Conservation (phyloP, 2,113 vertebrate genomes). For the Ammodytes dubius region DNA sequence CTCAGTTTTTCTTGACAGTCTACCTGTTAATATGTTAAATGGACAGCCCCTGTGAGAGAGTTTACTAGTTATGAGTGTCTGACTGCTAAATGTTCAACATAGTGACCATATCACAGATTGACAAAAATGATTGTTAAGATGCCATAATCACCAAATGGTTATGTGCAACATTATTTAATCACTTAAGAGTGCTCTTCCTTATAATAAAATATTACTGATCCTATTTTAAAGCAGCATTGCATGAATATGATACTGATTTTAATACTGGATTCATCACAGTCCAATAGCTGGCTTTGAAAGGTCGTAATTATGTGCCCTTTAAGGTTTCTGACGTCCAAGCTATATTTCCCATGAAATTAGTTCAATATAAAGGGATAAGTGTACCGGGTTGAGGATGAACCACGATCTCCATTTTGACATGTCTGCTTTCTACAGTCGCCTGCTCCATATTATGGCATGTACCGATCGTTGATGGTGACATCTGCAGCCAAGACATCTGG, state of each 20-base stretch:
- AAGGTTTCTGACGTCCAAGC: background rate
- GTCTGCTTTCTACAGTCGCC: constrained; percentile 96
- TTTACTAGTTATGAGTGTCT: background rate
- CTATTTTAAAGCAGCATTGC: background rate
- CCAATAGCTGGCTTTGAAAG: background rate
- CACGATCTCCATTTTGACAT: constrained; percentile 97
- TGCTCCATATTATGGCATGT: constrained; percentile 97
- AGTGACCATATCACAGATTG: background rate
- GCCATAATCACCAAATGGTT: background rate
- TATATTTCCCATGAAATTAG: background rate
- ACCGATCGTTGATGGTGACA: constrained; percentile 94
- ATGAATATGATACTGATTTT: background rate
- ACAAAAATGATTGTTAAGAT: background rate
- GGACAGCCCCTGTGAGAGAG: background rate
- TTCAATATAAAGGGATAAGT: constrained; percentile 7
- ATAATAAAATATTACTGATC: background rate
- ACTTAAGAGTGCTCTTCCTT: background rate
- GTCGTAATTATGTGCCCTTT: background rate
- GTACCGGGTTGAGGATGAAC: constrained; percentile 97
- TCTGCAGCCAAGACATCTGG: constrained; percentile 95
- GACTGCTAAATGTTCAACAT: background rate
- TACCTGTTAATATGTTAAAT: background rate
- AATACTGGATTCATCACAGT: background rate
- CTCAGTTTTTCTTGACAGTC: background rate
- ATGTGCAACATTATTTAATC: background rate